Evolutionary conservation across 2,888 invertebrate species (phyloP), one percentile per base, ranked within the genome.

Genomic region (Thereva nobilitata): DNA sequence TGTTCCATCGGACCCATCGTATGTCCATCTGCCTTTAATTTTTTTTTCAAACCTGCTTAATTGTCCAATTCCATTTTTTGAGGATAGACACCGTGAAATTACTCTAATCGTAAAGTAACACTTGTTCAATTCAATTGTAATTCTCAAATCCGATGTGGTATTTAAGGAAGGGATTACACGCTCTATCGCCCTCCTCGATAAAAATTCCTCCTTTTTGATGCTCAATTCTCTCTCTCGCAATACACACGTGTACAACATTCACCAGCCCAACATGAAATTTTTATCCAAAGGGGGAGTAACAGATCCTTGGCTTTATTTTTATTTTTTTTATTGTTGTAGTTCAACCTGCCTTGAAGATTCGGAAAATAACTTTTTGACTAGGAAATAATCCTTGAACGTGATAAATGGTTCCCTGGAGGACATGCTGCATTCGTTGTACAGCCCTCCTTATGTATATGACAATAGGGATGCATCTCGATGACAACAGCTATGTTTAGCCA

Each of bases 401-500:
- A 79, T 79, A 78, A 79, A 79, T 79, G 76, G 75, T 75, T 75
- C 79, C 78, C 78, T 71, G 71, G 79, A 76, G 79, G 76, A 74
- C 3, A 7, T 23, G 7, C 5, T 23, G 10, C 8, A 23, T 12
- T 8, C 23, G 5, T 10, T 9, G 10, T 9, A 50, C 35, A 4
- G 23, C 12, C 23, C 44, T 9, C 23, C 34, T 8, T 10, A 34
- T 7, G 12, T 10, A 49, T 35, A 49, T 35, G 40, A 38, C 12
- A 54, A 38, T 53, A 40, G 9, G 37, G 41, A 34, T 41, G 49
- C 49, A 49, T 10, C 12, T 41, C 37, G 55, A 23, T 41, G 55
- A 41, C 41, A 41, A 41, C 55, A 9, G 5, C 55, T 12, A 6
- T 12, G 5, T 12, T 4, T 47, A 10, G 5, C 10, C 45, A 44